Evolutionary conservation across 1,140 invertebrate genomes (phyloP).

Genomic region (Papilio dardanus): DNA sequence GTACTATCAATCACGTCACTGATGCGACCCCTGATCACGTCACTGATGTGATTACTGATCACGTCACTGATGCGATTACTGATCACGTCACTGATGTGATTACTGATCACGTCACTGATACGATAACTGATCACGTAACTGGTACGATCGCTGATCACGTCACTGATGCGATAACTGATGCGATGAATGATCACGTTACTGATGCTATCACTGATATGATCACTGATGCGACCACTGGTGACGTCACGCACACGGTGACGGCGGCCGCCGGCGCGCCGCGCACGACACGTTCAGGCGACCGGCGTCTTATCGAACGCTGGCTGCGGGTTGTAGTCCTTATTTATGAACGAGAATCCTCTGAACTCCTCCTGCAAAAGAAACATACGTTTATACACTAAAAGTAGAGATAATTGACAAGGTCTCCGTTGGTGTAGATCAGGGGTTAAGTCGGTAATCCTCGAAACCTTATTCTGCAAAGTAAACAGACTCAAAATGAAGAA

Average conservation of each 20-base stretch:
- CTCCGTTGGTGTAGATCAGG: no score
- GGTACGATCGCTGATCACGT: not conserved
- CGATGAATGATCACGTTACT: conserved; percentile 22
- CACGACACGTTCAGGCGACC: conserved; percentile 53
- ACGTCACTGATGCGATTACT: not conserved
- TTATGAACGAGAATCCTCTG: conserved; percentile 98
- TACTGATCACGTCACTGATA: conserved; percentile 15
- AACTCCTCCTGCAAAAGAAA: conserved; percentile 93
- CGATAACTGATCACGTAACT: not conserved
- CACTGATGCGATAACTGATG: not conserved
- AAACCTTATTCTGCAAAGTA: no score
- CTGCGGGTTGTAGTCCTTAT: conserved; percentile 93
- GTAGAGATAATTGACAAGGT: no score
- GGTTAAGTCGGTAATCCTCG: no score
- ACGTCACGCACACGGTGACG: not conserved
- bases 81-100: not conserved
- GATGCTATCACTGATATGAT: not conserved
- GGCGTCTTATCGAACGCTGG: conserved; percentile 72
- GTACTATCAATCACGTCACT: no score
- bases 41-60: not conserved
- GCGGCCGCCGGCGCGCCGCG: conserved; percentile 26
- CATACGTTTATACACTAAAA: not conserved
- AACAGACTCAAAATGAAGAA: no score
- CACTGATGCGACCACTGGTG: not conserved
- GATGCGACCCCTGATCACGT: conserved; percentile 20